Evolutionary conservation across 1,140 invertebrate species (phyloP).

Genomic region (Aleiodes sp.): DNA sequence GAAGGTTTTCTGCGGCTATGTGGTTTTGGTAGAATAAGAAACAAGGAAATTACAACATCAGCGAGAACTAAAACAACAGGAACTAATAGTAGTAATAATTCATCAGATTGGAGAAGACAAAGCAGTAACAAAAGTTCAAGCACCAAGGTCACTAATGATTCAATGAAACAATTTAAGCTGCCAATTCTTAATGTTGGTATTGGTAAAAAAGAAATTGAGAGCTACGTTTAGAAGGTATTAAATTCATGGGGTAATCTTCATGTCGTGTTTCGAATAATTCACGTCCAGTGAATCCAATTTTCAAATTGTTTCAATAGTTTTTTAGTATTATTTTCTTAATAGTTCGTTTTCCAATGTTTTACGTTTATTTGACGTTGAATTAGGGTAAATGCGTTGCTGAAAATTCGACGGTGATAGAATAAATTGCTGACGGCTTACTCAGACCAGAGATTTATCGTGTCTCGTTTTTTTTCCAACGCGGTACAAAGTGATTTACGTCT

Average conservation of each 20-base stretch:
- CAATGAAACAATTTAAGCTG: constrained; percentile 43
- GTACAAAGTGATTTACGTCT: constrained; percentile 2
- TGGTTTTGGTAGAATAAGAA: constrained; percentile 42
- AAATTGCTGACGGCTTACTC: constrained; percentile 9
- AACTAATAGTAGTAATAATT: constrained; percentile 53
- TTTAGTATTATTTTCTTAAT: no score
- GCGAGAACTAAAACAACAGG: constrained; percentile 46
- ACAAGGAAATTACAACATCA: constrained; percentile 43
- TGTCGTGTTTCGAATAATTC: no score
- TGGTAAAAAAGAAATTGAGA: constrained; percentile 47
- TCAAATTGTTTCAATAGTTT: no score
- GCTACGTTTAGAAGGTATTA: constrained; percentile 48
- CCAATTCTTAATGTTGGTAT: constrained; percentile 46
- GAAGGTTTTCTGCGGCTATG: constrained; percentile 79
- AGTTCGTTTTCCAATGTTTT: no score
- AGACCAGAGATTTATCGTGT: constrained; percentile 15
- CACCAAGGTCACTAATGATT: constrained; percentile 42
- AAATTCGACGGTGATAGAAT: not conserved
- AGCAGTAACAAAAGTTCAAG: constrained; percentile 53
- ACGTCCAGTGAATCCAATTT: no score
- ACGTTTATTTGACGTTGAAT: no score
- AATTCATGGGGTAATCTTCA: no score
- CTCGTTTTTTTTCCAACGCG: not conserved
- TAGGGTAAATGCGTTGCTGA: no score
- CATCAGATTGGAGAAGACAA: constrained; percentile 52